Conservation (phyloP, 1,140 invertebrate genomes). For the Helicorthomorpha holstii region DNA sequence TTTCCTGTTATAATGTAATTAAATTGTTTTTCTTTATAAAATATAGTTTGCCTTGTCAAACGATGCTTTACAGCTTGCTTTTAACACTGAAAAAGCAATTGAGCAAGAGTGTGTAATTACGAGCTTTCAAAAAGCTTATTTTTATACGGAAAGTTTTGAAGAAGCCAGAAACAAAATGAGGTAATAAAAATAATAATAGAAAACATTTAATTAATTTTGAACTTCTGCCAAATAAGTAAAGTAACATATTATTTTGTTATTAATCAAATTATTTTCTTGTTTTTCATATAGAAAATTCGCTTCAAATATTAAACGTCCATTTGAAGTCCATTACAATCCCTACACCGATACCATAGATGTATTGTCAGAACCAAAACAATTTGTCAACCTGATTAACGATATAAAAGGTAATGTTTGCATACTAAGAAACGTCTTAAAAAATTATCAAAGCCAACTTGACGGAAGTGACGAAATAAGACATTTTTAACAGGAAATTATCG, state of each 20-base stretch:
- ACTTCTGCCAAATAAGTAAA: too few species aligned
- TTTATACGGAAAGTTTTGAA: constrained; percentile 92
- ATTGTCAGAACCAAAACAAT: constrained; percentile 85
- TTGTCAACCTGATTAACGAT: constrained; percentile 87
- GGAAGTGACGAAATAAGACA: too few species aligned
- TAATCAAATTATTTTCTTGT: too few species aligned
- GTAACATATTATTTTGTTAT: too few species aligned
- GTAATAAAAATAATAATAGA: constrained; percentile 32
- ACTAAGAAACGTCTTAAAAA: constrained; percentile 72
- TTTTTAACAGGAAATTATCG: too few species aligned
- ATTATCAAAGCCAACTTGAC: too few species aligned
- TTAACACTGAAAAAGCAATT: constrained; percentile 81
- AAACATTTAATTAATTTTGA: constrained; percentile 6
- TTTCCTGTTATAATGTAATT: background rate
- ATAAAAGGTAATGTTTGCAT: constrained; percentile 86
- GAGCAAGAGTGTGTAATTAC: constrained; percentile 95
- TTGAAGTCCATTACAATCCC: constrained; percentile 92
- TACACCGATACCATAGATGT: constrained; percentile 97
- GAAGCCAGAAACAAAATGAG: constrained; percentile 98
- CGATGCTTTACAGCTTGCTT: constrained; percentile 41
- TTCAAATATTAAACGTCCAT: constrained; percentile 80
- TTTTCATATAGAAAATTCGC: constrained; percentile 63
- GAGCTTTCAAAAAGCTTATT: constrained; percentile 92
- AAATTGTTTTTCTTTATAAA: constrained; percentile 2
- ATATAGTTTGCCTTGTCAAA: constrained; percentile 29